Base-by-base conservation (phyloP, 2,113 vertebrate genomes). In the Illadopsis cleaveri region DNA sequence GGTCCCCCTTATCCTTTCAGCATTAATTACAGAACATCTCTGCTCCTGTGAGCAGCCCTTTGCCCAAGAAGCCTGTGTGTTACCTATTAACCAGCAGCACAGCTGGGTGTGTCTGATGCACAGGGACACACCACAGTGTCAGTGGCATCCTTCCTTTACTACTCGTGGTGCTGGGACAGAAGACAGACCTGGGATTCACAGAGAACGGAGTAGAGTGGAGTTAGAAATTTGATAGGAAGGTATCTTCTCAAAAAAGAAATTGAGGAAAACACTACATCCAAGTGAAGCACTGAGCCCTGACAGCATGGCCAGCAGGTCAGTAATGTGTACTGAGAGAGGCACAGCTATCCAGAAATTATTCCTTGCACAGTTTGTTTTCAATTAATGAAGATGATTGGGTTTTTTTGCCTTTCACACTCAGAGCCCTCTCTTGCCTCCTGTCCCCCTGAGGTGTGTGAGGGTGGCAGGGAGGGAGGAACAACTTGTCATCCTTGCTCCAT, bases 1-100 rank as follows among this genome's bases (percentile, higher is more conserved):
- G 65, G 94, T 85, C 31, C 25, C 48, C 58, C 28, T 81, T 51
- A 37, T 57, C 65, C 53, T 89, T 61, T 25, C 78, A 91, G 58
- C 71, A 61, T 66, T 65, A 76, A 76, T 93, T 73, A 24, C 87
- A 58, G 25, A 81, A 5, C 44, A 17, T 33, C 66, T 60, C 51
- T 79, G 81, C 66, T 92, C 31, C 54, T 66, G 10, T 25, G 79
- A 42, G 81, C 77, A 82, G 77, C 35, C 2, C 28, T 47, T 35
- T 5, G 12, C 45, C 2, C 1, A 16, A 30, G 82, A 4, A 30
- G 25, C 38, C 44, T 82, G 18, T 5, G 10, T 48, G 61, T 30
- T 50, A 16, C 30, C 50, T 13, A 0, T 35, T 23, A 9, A 35
- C 15, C 61, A 71, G 51, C 60, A 84, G 20, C 27, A 27, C 48